These are phyloP conservation scores for Cochlearius cochlearius DNA, from an alignment of 2,113 vertebrate genomes.

Conservation along the genomic window DNA sequence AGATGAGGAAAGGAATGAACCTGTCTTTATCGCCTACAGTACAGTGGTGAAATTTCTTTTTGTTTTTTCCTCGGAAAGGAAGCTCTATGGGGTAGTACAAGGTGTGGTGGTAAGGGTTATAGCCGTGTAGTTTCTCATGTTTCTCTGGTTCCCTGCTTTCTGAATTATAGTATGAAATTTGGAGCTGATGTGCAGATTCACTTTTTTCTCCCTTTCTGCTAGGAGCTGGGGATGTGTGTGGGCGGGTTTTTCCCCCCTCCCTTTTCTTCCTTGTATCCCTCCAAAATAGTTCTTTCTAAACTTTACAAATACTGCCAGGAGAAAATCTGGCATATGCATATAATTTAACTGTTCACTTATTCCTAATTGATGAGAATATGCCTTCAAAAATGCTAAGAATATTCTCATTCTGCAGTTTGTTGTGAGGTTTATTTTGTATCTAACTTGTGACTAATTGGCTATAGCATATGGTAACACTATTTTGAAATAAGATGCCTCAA, in stretches of 20 bases:
- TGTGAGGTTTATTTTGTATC: not conserved
- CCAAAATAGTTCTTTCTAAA: slow-evolving; percentile 17
- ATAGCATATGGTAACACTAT: not conserved
- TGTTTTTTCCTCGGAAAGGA: not conserved
- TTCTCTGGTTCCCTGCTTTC: not conserved
- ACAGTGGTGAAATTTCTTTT: not conserved
- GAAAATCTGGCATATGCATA: not conserved
- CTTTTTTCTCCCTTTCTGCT: not conserved
- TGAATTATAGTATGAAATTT: not conserved
- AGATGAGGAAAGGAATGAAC: not conserved
- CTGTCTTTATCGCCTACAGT: not conserved
- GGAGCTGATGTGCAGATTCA: not conserved
- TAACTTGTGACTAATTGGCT: not conserved
- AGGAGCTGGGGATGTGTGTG: not conserved
- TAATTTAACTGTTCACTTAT: not conserved
- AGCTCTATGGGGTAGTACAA: not conserved
- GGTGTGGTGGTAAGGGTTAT: not conserved
- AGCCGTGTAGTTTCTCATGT: not conserved
- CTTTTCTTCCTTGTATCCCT: not conserved
- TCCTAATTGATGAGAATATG: not conserved
- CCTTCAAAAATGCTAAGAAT: not conserved
- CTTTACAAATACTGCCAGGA: slow-evolving; percentile 19
- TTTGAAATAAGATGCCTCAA: not conserved
- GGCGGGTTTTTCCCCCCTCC: not conserved
- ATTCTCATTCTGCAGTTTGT: not conserved